These are phyloP conservation scores for Caenorhabditis sp. DNA, from an alignment of 2,888 invertebrate genomes.

Conservation along the genomic window DNA sequence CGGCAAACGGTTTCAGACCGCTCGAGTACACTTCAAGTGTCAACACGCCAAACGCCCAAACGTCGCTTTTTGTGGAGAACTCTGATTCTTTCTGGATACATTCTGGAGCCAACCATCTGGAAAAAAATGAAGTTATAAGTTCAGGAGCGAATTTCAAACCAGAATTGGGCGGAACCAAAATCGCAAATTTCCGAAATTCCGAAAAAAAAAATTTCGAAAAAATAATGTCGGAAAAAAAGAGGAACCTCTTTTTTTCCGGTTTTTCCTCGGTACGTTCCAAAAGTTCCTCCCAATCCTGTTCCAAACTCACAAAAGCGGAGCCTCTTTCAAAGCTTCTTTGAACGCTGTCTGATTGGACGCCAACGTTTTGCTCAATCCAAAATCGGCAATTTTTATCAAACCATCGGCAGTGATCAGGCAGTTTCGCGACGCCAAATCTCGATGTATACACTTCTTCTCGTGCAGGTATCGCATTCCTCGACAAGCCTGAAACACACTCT, in stretches of 20 bases:
- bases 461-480: constrained; percentile 85
- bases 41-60: constrained; percentile 60
- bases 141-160: too few species aligned
- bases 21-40: constrained; percentile 52
- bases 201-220: too few species aligned
- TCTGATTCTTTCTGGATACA: constrained; percentile 45
- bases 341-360: constrained; percentile 21
- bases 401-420: constrained; percentile 75
- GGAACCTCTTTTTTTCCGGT: not conserved
- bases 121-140: too few species aligned
- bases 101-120: constrained; percentile 61
- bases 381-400: constrained; percentile 69
- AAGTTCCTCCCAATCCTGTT: too few species aligned
- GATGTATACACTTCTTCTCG: constrained; percentile 83
- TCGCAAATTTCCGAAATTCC: too few species aligned
- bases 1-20: constrained; percentile 39
- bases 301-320: constrained; percentile 24
- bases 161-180: too few species aligned
- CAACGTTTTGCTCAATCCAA: constrained; percentile 60
- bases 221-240: not conserved
- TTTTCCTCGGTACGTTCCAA: not conserved
- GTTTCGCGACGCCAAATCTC: constrained; percentile 85
- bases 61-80: constrained; percentile 54
- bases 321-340: constrained; percentile 36
- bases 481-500: not conserved